Percentiles rank a stretch among this genome's conserved stretches.
Evolutionary conservation across 2,113 vertebrate genomes (phyloP).

Genomic region (Philantomba maxwellii): DNA sequence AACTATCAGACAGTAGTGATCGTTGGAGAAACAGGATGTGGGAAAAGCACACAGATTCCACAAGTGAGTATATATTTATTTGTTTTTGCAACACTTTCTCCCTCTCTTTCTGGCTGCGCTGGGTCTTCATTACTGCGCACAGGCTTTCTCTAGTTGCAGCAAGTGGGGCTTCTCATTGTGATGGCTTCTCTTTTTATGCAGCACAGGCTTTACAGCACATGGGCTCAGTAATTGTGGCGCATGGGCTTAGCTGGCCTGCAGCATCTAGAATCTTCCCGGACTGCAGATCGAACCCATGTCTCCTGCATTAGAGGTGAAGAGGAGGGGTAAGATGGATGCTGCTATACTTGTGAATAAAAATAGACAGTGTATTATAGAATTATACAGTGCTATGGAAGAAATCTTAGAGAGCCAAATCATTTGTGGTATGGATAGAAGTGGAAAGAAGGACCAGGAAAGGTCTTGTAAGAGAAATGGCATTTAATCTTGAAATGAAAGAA

Average conservation of each 20-base stretch:
- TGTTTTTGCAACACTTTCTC: neutral
- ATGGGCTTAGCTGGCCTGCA: neutral
- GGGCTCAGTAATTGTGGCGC: neutral
- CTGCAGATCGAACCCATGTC: neutral
- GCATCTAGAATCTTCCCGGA: neutral
- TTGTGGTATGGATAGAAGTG: neutral
- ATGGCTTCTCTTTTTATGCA: neutral
- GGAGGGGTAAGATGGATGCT: neutral
- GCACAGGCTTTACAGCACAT: neutral
- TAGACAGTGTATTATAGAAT: neutral
- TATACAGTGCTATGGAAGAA: neutral
- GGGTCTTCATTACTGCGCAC: neutral
- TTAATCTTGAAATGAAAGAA: neutral
- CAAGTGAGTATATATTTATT: constrained; percentile 82
- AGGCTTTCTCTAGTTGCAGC: neutral
- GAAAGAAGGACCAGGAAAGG: neutral
- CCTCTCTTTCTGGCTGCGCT: neutral
- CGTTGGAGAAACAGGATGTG: constrained; percentile 97
- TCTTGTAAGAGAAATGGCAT: neutral
- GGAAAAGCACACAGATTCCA: constrained; percentile 97
- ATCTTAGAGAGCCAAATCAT: neutral
- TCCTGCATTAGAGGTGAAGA: neutral
- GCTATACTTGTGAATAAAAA: neutral
- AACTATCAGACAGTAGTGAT: constrained; percentile 96
- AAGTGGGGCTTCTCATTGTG: neutral